Evolutionary conservation across 2,113 vertebrate genomes (phyloP), one percentile per base, ranked within the genome.

Genomic region (Dinomys branickii): DNA sequence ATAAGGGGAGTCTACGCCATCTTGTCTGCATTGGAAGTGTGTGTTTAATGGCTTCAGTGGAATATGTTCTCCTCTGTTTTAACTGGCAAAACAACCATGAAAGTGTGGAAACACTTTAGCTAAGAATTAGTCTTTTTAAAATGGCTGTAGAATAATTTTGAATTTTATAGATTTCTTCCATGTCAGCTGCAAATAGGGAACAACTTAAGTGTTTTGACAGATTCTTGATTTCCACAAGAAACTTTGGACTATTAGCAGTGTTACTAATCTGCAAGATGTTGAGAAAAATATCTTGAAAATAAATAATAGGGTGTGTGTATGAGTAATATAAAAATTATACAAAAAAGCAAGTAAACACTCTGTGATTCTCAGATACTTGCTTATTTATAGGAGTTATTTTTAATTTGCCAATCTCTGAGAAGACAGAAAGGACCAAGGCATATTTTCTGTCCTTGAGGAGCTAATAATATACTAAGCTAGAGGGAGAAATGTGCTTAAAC

Each of bases 211-310:
- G 8, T 75, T 84, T 85, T 80, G 73, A 92, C 20, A 89, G 30
- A 82, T 75, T 54, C 41, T 91, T 82, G 50, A 77, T 81, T 97
- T 89, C 33, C 30, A 17, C 14, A 94, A n/a, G 30, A 77, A 22
- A 61, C 6, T 89, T 50, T 54, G 73, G 5, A 5, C 16, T 30
- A 71, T 17, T 90, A 47, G 71, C 10, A 10, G 35, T 75, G 56
- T 67, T n/a, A 65, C 19, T 90, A 54, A 78, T 78, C 44, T 94
- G 7, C 19, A 93, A 22, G 38, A 17, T 58, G 6, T 10, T 90
- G 92, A 89, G 38, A 75, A 47, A 82, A 56, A 59, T 22, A 56
- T 38, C 3, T 90, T 78, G 38, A 88, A 85, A 88, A 13, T 20
- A 3, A 93, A 28, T 30, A 88, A 16, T 54, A 5, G 7, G 38